Evolutionary conservation across 1,140 invertebrate species (phyloP).

Genomic region (Phocides pigmalion): DNA sequence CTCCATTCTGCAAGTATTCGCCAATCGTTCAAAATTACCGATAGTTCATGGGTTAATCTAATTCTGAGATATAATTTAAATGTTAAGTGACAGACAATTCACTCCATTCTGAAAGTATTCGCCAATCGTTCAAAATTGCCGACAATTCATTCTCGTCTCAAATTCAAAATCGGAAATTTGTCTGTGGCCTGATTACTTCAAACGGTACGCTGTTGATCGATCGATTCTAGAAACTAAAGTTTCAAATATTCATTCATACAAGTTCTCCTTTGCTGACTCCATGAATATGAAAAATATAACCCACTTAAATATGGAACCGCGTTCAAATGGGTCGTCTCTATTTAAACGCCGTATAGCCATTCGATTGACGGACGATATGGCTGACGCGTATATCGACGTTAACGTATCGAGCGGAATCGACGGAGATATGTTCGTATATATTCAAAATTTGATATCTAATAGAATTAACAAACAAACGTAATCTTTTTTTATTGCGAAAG

Average conservation of each 20-base stretch:
- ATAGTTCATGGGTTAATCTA: too few species aligned
- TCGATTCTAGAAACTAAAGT: conserved; percentile 3
- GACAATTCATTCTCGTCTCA: background rate
- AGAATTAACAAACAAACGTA: too few species aligned
- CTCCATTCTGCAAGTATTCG: too few species aligned
- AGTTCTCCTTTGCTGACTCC: conserved; percentile 6
- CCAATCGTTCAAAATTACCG: too few species aligned
- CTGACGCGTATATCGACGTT: background rate
- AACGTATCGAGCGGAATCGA: background rate
- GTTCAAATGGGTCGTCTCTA: conserved; percentile 1
- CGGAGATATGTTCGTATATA: too few species aligned
- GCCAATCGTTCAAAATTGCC: too few species aligned
- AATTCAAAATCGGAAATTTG: background rate
- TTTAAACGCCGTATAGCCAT: conserved; percentile 6
- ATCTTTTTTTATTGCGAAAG: too few species aligned
- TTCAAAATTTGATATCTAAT: too few species aligned
- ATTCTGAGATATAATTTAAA: too few species aligned
- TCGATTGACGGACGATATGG: background rate
- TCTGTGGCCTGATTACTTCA: background rate
- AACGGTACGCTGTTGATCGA: background rate
- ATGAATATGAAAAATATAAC: conserved; percentile 14
- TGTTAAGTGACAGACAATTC: too few species aligned
- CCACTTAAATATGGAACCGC: conserved; percentile 4
- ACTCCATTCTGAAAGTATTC: background rate
- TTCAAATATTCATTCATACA: conserved; percentile 8